phyloP scores from a whole-genome alignment of 2,888 invertebrate species.

The Synergus umbraculus region DNA sequence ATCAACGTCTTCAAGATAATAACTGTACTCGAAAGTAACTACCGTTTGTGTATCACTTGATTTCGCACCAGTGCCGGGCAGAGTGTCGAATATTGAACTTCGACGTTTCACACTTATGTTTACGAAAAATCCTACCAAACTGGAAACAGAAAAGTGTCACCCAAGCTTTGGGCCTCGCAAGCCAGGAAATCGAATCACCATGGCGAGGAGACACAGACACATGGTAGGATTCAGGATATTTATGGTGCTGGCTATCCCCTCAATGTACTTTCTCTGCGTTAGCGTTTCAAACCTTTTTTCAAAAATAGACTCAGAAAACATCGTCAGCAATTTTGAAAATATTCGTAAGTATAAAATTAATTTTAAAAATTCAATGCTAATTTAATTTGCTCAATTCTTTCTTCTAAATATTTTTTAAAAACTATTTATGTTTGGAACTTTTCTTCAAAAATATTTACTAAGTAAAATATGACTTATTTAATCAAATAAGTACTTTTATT shows the following conservation, averaged over 20 bases:
- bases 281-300: slow-evolving; percentile 59
- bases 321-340: slow-evolving; percentile 43
- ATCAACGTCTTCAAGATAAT: slow-evolving; percentile 46
- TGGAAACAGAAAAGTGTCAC: slow-evolving; percentile 23
- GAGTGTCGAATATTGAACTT: slow-evolving; percentile 51
- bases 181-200: slow-evolving; percentile 46
- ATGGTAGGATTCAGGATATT: slow-evolving; percentile 68
- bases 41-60: slow-evolving; percentile 50
- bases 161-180: slow-evolving; percentile 2
- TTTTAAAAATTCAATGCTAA: background rate
- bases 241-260: slow-evolving; percentile 67
- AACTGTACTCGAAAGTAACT: slow-evolving; percentile 51
- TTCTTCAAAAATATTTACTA: background rate
- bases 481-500: background rate
- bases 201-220: slow-evolving; percentile 68
- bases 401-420: background rate
- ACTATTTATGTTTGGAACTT: too few relatives aligned
- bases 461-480: background rate
- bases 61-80: slow-evolving; percentile 59
- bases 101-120: slow-evolving; percentile 42
- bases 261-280: slow-evolving; percentile 66
- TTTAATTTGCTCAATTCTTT: background rate
- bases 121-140: slow-evolving; percentile 26
- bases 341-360: slow-evolving; percentile 60
- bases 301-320: slow-evolving; percentile 44